Percentiles rank a stretch among this genome's conserved stretches.
Evolutionary conservation across 2,888 invertebrate genomes (phyloP).

Genomic region (Platycnemis pennipes): DNA sequence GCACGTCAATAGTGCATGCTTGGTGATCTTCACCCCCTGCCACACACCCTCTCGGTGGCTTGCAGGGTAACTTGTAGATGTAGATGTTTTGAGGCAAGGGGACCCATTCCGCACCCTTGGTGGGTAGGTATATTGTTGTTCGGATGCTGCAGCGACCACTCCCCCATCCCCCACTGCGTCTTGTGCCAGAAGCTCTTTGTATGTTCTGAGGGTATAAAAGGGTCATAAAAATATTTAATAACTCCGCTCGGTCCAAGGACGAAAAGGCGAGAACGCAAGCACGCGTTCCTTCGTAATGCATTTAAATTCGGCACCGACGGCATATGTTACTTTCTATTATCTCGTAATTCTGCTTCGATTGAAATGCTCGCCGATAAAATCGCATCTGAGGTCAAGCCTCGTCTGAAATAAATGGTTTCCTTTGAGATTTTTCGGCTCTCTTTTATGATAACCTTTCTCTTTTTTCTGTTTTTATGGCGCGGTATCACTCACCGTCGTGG

Average conservation of each 20-base stretch:
- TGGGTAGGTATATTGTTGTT: neutral
- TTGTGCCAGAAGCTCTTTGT: slow-evolving; percentile 11
- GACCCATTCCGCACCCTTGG: neutral
- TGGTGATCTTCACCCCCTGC: too few species aligned
- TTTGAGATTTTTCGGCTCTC: too few species aligned
- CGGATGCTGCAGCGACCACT: neutral
- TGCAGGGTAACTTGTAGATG: too few species aligned
- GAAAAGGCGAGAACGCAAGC: neutral
- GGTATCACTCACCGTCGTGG: neutral
- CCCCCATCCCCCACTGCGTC: neutral
- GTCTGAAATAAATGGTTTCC: neutral
- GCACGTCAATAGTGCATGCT: too few species aligned
- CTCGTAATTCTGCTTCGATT: neutral
- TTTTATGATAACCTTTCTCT: too few species aligned
- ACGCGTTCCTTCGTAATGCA: neutral
- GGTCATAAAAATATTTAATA: slow-evolving; percentile 6
- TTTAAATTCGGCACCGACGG: neutral
- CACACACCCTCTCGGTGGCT: too few species aligned
- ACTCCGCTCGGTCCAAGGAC: neutral
- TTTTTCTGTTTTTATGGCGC: neutral
- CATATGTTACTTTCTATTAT: neutral
- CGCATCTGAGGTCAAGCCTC: neutral
- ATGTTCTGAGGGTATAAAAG: neutral
- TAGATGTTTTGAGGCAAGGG: neutral
- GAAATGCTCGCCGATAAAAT: neutral